These are phyloP conservation scores for Mesitornis unicolor DNA, from an alignment of 2,113 vertebrate genomes.

Conservation along the genomic window DNA sequence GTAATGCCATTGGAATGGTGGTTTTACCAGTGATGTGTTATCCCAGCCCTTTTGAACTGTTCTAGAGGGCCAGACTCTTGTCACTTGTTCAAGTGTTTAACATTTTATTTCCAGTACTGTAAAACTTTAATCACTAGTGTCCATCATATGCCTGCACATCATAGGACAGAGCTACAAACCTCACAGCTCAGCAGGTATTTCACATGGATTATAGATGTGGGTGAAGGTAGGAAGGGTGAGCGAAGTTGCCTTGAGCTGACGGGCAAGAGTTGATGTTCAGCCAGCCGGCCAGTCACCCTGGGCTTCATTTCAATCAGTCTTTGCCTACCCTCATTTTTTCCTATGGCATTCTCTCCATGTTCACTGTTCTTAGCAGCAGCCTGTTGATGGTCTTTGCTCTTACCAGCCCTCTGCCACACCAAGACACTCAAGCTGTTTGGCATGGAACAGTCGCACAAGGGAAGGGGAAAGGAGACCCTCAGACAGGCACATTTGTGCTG, in stretches of 20 bases:
- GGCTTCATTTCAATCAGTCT: background rate
- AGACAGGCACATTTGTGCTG: background rate
- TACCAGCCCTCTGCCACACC: background rate
- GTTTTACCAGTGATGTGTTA: background rate
- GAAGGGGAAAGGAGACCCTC: background rate
- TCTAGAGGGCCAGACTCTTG: background rate
- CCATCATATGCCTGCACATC: background rate
- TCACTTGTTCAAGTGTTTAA: background rate
- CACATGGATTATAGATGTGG: background rate
- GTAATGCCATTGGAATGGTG: background rate
- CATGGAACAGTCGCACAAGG: background rate
- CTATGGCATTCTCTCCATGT: background rate
- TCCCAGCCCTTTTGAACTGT: background rate
- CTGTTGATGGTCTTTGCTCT: background rate
- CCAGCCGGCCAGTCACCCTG: background rate
- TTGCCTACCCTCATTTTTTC: background rate
- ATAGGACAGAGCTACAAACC: background rate
- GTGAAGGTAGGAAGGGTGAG: background rate
- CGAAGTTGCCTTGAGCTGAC: background rate
- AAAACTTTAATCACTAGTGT: background rate
- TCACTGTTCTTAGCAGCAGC: background rate
- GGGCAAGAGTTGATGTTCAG: background rate
- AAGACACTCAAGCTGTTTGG: background rate
- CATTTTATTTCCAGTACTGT: background rate
- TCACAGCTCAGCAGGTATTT: background rate